Conservation (phyloP, 2,113 vertebrate species). For the Oplegnathus fasciatus region DNA sequence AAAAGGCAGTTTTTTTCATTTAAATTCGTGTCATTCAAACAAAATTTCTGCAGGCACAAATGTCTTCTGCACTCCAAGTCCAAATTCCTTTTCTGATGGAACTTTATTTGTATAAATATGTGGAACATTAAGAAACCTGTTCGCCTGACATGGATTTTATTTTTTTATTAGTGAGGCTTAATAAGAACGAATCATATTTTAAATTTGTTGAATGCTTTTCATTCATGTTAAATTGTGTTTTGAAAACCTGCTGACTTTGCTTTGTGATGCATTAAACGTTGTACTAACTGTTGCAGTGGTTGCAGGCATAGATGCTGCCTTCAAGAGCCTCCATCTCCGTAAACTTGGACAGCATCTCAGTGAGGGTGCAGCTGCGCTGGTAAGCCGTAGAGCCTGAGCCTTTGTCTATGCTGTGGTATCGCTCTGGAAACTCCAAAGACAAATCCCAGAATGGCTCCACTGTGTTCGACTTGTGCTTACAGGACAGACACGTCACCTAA, state of each 20-base stretch:
- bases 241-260: background rate
- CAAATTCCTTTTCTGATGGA: background rate
- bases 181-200: background rate
- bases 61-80: background rate
- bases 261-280: background rate
- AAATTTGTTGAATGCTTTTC: background rate
- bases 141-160: background rate
- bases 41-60: background rate
- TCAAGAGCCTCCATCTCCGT: slow-evolving; percentile 98
- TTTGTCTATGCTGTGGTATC: slow-evolving; percentile 93
- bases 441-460: slow-evolving; percentile 99
- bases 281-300: slow-evolving; percentile 98
- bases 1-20: background rate
- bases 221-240: background rate
- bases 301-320: slow-evolving; percentile 97
- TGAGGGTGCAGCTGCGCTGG: slow-evolving; percentile 93
- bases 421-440: slow-evolving; percentile 97
- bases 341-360: slow-evolving; percentile 99
- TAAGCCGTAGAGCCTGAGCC: slow-evolving; percentile 85
- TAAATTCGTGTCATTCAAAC: background rate
- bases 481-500: slow-evolving; percentile 97
- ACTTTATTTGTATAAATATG: background rate
- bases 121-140: background rate
- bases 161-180: too few relatives aligned
- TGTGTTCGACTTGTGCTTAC: slow-evolving; percentile 98